Base-by-base conservation (phyloP, 2,888 invertebrate species). In the Dryadula phaetusa region DNA sequence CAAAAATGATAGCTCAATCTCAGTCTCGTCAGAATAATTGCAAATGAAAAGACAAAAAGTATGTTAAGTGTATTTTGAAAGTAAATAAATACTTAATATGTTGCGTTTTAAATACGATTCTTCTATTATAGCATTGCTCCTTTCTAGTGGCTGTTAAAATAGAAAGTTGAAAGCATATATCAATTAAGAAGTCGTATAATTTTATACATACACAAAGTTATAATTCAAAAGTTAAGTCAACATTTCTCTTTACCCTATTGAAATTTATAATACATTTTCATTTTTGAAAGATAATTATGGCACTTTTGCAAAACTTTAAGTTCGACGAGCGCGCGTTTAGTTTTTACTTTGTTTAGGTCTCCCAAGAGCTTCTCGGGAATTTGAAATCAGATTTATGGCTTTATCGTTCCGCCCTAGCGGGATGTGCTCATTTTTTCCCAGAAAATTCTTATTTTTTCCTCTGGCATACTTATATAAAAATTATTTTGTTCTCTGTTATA, bases 301-400 rank as follows among this genome's bases (percentile, higher is more conserved):
- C 18, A 46, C 8, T 46, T 46, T 46, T 20, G 18, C 10, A 4
- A 18, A 46, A 6, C 12, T 46, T 46, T 46, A 20, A 46, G 46
- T 46, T 46, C 18, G 46, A 52, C n/a, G n/a, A 52, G 52, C 52
- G 49, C 14, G 4, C 52, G 22, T 62, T 62, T 34, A 62, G 37
- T 25, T 62, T 62, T 62, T 62, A 25, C 62, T 52, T 62, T 62
- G 42, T 40, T 62, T 62, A 52, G 18, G 32, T 62, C 25, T 37
- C 47, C 40, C 37, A 42, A 52, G 62, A 52, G 62, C 52, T 62
- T 52, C 40, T 40, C 42, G 42, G 52, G 52, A 52, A 32, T 62
- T 62, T 62, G 28, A 52, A 62, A 53, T 22, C 22, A 62, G 62
- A 62, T 62, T 62, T 62, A 62, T 62, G 62, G 62, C 40, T 62